phyloP scores from a whole-genome alignment of 2,113 vertebrate genomes.

The Malurus alboscapulatus region DNA sequence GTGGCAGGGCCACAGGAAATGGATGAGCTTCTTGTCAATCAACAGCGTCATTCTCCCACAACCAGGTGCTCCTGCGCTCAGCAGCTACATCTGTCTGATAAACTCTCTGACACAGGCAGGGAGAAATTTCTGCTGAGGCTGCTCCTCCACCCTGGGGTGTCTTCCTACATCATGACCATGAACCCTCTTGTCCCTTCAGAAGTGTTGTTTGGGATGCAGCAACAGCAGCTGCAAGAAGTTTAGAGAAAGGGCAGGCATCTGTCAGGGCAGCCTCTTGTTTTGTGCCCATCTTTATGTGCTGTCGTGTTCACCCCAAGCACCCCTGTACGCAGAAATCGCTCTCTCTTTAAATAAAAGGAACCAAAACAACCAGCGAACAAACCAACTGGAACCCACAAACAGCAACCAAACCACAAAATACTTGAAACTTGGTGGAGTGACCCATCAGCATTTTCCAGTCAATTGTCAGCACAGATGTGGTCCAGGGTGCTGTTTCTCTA shows the following conservation, averaged over 20 bases:
- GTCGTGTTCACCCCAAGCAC: background rate
- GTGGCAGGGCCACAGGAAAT: background rate
- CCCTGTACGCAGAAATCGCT: background rate
- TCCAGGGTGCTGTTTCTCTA: rapidly evolving
- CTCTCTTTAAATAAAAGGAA: background rate
- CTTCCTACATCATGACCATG: background rate
- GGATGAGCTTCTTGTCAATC: background rate
- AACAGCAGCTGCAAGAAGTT: background rate
- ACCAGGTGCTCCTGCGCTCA: background rate
- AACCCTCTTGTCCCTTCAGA: background rate
- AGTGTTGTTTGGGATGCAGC: background rate
- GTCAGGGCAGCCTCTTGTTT: background rate
- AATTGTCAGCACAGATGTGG: background rate
- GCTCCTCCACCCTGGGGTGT: background rate
- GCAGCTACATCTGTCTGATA: rapidly evolving
- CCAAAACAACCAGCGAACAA: background rate
- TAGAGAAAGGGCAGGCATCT: background rate
- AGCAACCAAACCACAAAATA: background rate
- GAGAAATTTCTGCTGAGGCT: background rate
- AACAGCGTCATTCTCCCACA: background rate
- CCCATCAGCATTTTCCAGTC: background rate
- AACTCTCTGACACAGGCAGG: background rate
- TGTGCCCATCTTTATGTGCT: background rate
- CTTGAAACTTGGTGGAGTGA: background rate
- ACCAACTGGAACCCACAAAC: background rate